Percentiles rank a stretch among this genome's conserved stretches.
Conservation (phyloP, 2,797 vertebrate species). For the Dipus sagitta region DNA sequence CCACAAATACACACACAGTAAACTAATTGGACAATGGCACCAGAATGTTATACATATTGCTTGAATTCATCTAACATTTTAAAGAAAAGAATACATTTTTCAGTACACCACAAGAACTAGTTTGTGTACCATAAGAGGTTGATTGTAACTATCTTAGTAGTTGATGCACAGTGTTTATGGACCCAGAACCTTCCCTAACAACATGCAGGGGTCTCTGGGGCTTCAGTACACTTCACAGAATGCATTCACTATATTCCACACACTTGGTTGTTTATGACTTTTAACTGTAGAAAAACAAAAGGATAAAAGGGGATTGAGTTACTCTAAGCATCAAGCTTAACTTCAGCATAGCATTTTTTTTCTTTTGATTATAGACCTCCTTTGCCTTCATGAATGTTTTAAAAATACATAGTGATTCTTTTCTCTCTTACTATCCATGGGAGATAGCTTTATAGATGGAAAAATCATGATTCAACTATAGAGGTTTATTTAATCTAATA, state of each 20-base stretch:
- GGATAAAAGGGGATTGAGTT: not conserved
- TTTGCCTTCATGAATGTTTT: conserved; percentile 28
- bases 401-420: conserved; percentile 36
- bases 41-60: not conserved
- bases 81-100: not conserved
- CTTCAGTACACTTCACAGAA: not conserved
- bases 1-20: not conserved
- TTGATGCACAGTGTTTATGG: not conserved
- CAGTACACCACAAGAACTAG: not conserved
- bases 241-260: not conserved
- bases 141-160: not conserved
- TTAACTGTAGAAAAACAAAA: conserved; percentile 4
- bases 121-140: not conserved
- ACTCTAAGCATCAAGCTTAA: not conserved
- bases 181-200: not conserved
- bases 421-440: conserved; percentile 9
- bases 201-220: not conserved
- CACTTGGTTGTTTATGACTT: not conserved
- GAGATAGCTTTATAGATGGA: conserved; percentile 18
- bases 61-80: not conserved
- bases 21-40: too few relatives aligned
- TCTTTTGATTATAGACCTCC: not conserved
- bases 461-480: not conserved
- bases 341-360: conserved; percentile 53
- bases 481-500: conserved; percentile 3